Percentiles rank a stretch among this genome's conserved stretches.
These are phyloP conservation scores for Channa argus DNA, from an alignment of 2,113 vertebrate species.

Conservation along the genomic window DNA sequence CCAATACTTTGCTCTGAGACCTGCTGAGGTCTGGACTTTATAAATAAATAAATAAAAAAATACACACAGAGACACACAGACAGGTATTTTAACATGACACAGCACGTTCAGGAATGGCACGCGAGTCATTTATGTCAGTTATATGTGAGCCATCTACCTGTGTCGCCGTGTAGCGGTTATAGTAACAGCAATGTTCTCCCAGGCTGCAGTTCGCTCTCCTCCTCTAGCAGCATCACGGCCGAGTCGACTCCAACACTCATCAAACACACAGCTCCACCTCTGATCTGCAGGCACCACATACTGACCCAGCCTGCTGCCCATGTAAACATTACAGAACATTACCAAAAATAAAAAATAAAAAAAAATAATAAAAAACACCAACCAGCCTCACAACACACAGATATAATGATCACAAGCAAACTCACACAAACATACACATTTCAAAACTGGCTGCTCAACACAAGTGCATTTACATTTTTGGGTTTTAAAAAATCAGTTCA, in stretches of 20 bases:
- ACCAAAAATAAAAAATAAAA: too few species aligned
- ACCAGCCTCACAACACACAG: neutral
- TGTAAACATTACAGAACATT: slow-evolving; percentile 16
- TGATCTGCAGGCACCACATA: slow-evolving; percentile 88
- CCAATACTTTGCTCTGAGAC: slow-evolving; percentile 92
- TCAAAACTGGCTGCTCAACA: neutral
- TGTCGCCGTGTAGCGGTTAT: slow-evolving; percentile 88
- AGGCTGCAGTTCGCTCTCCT: slow-evolving; percentile 88
- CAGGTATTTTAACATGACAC: neutral
- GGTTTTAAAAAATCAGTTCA: neutral
- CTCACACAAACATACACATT: neutral
- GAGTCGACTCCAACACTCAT: slow-evolving; percentile 93
- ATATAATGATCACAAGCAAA: neutral
- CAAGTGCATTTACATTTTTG: too few species aligned
- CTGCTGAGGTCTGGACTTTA: slow-evolving; percentile 84
- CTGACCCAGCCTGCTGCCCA: slow-evolving; percentile 85
- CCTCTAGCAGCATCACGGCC: slow-evolving; percentile 87
- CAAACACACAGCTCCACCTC: slow-evolving; percentile 94
- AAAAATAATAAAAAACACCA: too few species aligned
- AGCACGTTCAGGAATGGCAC: neutral
- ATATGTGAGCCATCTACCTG: slow-evolving; percentile 87
- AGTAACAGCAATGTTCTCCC: slow-evolving; percentile 95
- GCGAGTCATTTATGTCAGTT: too few species aligned
- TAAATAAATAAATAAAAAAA: slow-evolving; percentile 23
- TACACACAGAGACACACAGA: slow-evolving; percentile 7